These are phyloP conservation scores for Ahaetulla prasina DNA, from an alignment of 2,113 vertebrate species.

Conservation along the genomic window DNA sequence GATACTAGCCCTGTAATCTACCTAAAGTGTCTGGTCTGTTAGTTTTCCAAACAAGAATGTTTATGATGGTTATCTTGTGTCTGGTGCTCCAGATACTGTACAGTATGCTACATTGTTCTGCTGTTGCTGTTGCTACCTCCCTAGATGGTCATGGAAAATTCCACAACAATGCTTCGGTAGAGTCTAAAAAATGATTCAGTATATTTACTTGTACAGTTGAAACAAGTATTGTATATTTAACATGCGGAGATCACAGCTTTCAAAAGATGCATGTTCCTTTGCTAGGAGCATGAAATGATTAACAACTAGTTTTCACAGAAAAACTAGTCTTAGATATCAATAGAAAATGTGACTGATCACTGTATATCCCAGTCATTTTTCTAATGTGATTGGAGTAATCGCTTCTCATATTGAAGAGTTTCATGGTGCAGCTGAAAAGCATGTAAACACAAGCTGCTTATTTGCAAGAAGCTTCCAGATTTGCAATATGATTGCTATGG, in stretches of 20 bases:
- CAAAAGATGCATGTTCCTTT: neutral
- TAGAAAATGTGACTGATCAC: conserved; percentile 59
- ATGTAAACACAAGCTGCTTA: conserved; percentile 83
- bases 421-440: conserved; percentile 67
- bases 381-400: conserved; percentile 73
- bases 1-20: neutral
- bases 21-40: neutral
- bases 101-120: neutral
- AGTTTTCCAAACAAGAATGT: neutral
- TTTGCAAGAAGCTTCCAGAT: conserved; percentile 80
- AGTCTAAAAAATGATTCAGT: neutral
- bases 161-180: neutral
- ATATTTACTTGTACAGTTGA: neutral
- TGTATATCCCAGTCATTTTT: conserved; percentile 60
- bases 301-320: neutral
- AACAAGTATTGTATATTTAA: neutral
- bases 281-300: neutral
- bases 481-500: conserved; percentile 82
- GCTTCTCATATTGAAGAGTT: conserved; percentile 62
- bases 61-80: neutral
- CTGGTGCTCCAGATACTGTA: neutral
- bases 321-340: conserved; percentile 21
- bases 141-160: neutral
- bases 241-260: neutral
- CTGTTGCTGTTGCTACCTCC: neutral